These are phyloP conservation scores for Todus mexicanus DNA, from an alignment of 2,797 vertebrate genomes.

Conservation along the genomic window DNA sequence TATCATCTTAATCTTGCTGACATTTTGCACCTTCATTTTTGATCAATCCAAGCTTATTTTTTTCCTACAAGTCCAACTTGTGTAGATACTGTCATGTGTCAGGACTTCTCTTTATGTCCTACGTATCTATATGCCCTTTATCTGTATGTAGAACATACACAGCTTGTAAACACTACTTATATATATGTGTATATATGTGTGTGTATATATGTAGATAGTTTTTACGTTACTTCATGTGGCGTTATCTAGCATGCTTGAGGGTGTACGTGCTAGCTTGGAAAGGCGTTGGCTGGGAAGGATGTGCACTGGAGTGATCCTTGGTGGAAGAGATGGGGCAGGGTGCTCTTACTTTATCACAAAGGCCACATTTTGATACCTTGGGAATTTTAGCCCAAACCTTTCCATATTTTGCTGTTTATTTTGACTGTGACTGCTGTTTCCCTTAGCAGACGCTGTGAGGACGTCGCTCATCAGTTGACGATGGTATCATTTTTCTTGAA, in stretches of 20 bases:
- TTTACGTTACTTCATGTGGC: background rate
- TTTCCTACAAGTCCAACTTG: background rate
- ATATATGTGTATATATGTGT: background rate
- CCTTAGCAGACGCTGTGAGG: background rate
- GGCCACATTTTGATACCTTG: background rate
- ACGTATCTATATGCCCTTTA: background rate
- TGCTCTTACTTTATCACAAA: background rate
- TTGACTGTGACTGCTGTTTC: background rate
- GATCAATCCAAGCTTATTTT: background rate
- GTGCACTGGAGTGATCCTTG: background rate
- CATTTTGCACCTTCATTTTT: background rate
- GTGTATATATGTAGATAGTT: background rate
- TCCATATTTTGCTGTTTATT: background rate
- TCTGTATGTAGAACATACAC: background rate
- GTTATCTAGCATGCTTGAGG: background rate
- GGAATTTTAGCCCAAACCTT: background rate
- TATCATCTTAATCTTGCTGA: background rate
- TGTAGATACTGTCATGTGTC: background rate
- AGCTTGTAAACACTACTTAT: background rate
- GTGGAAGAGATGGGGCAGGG: rapidly evolving
- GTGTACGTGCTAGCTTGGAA: background rate
- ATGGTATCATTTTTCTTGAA: background rate
- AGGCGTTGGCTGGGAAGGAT: background rate
- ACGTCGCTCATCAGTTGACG: background rate
- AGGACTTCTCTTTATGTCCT: background rate